Conservation (phyloP, 1,140 invertebrate genomes). For the Drosophila tsacasi region DNA sequence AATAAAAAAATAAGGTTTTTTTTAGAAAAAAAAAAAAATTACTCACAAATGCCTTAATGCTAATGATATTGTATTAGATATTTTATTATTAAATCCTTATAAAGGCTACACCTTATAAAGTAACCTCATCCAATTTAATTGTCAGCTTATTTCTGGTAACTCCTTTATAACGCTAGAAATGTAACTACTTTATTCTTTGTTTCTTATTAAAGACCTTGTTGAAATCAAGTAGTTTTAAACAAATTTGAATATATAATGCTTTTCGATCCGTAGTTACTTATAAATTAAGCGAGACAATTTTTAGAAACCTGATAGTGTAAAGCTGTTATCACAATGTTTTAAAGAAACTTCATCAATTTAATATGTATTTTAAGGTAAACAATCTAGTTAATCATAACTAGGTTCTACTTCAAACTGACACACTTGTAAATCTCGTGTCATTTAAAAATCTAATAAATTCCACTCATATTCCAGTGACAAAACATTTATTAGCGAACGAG, state of each 20-base stretch:
- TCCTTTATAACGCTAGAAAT: too few relatives aligned
- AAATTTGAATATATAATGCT: neutral
- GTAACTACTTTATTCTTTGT: too few relatives aligned
- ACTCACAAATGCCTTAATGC: too few relatives aligned
- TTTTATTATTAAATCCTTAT: neutral
- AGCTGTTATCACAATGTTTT: neutral
- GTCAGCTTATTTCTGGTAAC: neutral
- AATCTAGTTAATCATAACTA: neutral
- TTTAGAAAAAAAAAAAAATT: too few relatives aligned
- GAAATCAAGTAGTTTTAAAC: neutral
- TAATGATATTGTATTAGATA: neutral
- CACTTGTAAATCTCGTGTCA: neutral
- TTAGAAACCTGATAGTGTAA: too few relatives aligned
- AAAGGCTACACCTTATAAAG: too few relatives aligned
- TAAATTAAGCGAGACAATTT: neutral
- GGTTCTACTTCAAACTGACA: too few relatives aligned
- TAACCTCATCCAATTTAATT: too few relatives aligned
- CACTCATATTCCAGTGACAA: slow-evolving; percentile 1
- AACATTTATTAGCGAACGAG: neutral
- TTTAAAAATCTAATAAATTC: slow-evolving; percentile 12
- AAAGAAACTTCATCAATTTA: neutral
- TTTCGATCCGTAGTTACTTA: neutral
- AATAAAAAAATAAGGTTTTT: too few relatives aligned
- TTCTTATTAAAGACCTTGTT: neutral
- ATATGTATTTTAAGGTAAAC: too few relatives aligned